Percentiles rank a stretch among this genome's conserved stretches.
phyloP scores from a whole-genome alignment of 2,888 invertebrate species.

The Biston betularia region DNA sequence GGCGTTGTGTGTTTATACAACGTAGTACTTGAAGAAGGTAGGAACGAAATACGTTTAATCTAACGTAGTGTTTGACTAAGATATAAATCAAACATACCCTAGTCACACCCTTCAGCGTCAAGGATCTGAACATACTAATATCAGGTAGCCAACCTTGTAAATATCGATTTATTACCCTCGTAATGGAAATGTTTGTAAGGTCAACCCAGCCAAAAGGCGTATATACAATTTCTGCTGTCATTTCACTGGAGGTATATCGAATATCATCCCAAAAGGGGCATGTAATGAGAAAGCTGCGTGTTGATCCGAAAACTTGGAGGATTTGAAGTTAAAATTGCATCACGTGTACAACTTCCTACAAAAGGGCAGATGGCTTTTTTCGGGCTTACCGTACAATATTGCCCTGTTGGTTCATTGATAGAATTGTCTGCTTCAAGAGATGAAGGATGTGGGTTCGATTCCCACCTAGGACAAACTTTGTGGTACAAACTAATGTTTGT shows the following conservation, averaged over 20 bases:
- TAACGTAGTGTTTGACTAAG: conserved; percentile 20
- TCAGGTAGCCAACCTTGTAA: conserved; percentile 2
- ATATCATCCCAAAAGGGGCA: conserved; percentile 6
- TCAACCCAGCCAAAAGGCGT: neutral
- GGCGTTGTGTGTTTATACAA: conserved; percentile 7
- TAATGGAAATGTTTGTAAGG: conserved; percentile 4
- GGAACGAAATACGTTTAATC: conserved; percentile 19
- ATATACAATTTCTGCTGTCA: neutral
- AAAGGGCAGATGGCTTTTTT: conserved; percentile 16
- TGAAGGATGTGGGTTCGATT: too few species aligned
- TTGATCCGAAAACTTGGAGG: neutral
- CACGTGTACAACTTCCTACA: conserved; percentile 4
- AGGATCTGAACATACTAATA: neutral
- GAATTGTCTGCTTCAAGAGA: too few species aligned
- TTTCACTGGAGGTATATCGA: conserved; percentile 10
- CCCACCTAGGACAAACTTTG: too few species aligned
- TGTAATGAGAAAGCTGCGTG: conserved; percentile 8
- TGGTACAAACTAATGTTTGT: too few species aligned
- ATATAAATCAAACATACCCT: neutral
- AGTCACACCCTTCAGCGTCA: conserved; percentile 10
- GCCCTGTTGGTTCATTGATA: too few species aligned
- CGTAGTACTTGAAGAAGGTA: conserved; percentile 12
- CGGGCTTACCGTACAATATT: neutral
- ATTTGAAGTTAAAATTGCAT: conserved; percentile 6
- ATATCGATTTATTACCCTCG: conserved; percentile 12